Percentiles rank a stretch among this genome's conserved stretches.
Evolutionary conservation across 2,113 vertebrate genomes (phyloP).

Genomic region (Xenopus borealis): DNA sequence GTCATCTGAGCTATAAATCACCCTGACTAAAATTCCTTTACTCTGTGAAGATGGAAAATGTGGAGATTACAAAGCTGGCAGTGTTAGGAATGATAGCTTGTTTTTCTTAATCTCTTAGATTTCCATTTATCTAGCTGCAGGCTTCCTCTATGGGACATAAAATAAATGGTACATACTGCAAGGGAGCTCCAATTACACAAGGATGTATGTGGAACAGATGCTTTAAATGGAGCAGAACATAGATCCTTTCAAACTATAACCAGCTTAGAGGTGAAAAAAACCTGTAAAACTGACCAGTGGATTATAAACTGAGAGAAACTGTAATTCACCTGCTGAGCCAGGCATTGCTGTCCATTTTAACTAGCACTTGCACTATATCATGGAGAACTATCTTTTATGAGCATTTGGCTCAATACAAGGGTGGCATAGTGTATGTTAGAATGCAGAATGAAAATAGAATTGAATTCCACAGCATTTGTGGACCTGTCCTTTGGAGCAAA

Average conservation of each 20-base stretch:
- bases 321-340: not conserved
- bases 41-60: not conserved
- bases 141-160: constrained; percentile 3
- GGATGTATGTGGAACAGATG: constrained; percentile 29
- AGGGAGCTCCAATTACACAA: constrained; percentile 26
- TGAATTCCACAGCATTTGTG: no score
- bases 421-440: no score
- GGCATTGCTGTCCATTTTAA: no score
- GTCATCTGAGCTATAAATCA: constrained; percentile 29
- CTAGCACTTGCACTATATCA: no score
- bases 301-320: not conserved
- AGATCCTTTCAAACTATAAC: constrained; percentile 24
- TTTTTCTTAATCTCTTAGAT: constrained; percentile 26
- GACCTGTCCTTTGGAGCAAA: no score
- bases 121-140: constrained; percentile 23
- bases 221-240: constrained; percentile 40
- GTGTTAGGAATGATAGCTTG: constrained; percentile 10
- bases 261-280: not conserved
- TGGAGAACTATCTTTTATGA: no score
- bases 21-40: constrained; percentile 1
- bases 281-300: constrained; percentile 3
- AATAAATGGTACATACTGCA: constrained; percentile 23
- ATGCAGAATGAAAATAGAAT: no score
- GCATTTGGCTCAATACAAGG: no score
- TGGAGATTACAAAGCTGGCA: constrained; percentile 18